A percentile compares a stretch with the other conserved stretches of the same genome.
Evolutionary conservation across 2,888 invertebrate species (phyloP).

Genomic region (Melanotus villosus): DNA sequence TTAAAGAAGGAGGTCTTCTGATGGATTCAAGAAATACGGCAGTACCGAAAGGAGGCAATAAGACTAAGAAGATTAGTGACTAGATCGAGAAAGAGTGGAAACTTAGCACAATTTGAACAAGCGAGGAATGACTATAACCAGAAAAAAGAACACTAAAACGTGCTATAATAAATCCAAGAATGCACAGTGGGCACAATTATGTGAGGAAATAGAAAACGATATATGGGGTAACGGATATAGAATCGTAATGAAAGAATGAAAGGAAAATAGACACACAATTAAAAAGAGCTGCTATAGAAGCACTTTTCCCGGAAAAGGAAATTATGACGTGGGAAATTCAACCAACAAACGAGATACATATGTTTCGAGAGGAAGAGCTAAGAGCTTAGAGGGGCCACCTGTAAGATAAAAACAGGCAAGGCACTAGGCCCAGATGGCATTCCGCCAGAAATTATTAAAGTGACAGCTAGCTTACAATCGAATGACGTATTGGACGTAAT

Average conservation of each 20-base stretch:
- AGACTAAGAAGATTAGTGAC: too few relatives aligned
- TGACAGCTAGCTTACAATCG: neutral
- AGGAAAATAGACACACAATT: neutral
- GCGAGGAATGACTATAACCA: too few relatives aligned
- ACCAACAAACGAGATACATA: neutral
- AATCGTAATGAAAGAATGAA: neutral
- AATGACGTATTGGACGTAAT: neutral
- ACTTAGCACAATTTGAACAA: too few relatives aligned
- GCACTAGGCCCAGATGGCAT: neutral
- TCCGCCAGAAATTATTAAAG: neutral
- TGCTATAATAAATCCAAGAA: neutral
- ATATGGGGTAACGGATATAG: neutral
- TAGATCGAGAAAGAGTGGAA: too few relatives aligned
- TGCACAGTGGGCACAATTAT: neutral
- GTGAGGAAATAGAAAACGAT: neutral
- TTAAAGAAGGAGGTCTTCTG: too few relatives aligned
- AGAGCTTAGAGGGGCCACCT: too few relatives aligned
- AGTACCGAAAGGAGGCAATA: too few relatives aligned
- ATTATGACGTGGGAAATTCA: neutral
- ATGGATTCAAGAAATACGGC: too few relatives aligned
- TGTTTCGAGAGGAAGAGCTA: neutral
- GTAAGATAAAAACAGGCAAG: neutral
- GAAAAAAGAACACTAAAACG: too few relatives aligned
- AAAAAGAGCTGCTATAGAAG: neutral
- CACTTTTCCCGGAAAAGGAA: too few relatives aligned